Evolutionary conservation across 2,888 invertebrate genomes (phyloP), one percentile per base, ranked within the genome.

Genomic region (Thymelicus lineola): DNA sequence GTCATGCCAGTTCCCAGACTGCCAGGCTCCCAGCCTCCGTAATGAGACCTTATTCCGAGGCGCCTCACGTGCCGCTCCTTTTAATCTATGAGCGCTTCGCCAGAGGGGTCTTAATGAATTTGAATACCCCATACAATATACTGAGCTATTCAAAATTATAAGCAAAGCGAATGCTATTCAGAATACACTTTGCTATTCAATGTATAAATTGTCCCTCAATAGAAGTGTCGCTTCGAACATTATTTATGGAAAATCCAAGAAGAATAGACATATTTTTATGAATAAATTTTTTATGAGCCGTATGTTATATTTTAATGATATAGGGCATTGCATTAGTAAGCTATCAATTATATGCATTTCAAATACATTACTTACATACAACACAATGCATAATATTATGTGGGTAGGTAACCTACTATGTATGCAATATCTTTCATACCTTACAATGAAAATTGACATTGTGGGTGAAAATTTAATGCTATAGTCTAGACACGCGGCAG

Each of bases 131-230:
- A 62, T 48, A 62, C 42, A 60, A 62, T 62, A 62, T 36, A 59
- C 48, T 12, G 45, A 35, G 7, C 50, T 48, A 38, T 59, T 38
- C 20, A 66, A 36, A 60, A 66, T 66, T 65, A 57, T 67, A 61
- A 61, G 61, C 61, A 50, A 53, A 14, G 45, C 67, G 45, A 61
- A 67, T 55, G 35, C 53, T 55, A 55, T 55, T 55, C 60, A 67
- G 42, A 35, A 61, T 67, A 15, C 53, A 61, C 36, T 53, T 67
- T 42, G 60, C 53, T 53, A 28, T 61, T 53, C 53, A 50, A 42
- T 67, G 61, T 53, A 67, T 67, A 67, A 67, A 67, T 67, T 61
- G 67, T 67, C 66, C 66, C 60, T 66, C 50, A 28, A 66, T 15
- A 50, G 28, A 28, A 53, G 45, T 45, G 67, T 53, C 67, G 15